Percentiles rank a stretch among this genome's conserved stretches.
Conservation (phyloP, 2,113 vertebrate species). For the Tyto alba region DNA sequence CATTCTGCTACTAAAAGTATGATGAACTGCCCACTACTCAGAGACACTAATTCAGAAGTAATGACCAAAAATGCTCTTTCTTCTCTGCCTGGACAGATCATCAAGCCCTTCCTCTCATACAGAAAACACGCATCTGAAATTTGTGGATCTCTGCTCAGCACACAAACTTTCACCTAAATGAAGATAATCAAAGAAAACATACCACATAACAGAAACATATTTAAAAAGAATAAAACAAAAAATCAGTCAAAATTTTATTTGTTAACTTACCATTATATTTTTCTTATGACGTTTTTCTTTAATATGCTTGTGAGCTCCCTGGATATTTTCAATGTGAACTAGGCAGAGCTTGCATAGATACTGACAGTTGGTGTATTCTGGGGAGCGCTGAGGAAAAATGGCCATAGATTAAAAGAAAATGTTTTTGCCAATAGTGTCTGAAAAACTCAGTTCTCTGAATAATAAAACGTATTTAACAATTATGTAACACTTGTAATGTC, state of each 20-base stretch:
- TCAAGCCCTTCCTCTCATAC: background rate
- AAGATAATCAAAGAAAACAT: background rate
- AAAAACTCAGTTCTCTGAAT: background rate
- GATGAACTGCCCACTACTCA: background rate
- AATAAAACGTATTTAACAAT: background rate
- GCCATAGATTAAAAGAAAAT: constrained; percentile 1
- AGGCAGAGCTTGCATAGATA: constrained; percentile 98
- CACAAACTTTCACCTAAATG: background rate
- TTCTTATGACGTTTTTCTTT: constrained; percentile 99
- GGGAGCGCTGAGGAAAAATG: constrained; percentile 81
- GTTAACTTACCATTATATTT: constrained; percentile 89
- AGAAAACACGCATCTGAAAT: background rate
- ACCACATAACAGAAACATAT: background rate
- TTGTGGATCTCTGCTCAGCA: background rate
- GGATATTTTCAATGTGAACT: constrained; percentile 97
- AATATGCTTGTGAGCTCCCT: constrained; percentile 98
- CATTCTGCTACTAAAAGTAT: background rate
- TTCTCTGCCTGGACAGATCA: background rate
- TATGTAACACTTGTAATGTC: background rate
- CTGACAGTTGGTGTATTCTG: constrained; percentile 94
- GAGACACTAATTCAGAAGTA: background rate
- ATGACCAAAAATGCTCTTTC: background rate
- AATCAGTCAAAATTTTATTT: background rate
- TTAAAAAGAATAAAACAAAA: background rate
- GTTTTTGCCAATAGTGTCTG: background rate